These are phyloP conservation scores for Sitta europaea DNA, from an alignment of 2,113 vertebrate species.

Conservation along the genomic window DNA sequence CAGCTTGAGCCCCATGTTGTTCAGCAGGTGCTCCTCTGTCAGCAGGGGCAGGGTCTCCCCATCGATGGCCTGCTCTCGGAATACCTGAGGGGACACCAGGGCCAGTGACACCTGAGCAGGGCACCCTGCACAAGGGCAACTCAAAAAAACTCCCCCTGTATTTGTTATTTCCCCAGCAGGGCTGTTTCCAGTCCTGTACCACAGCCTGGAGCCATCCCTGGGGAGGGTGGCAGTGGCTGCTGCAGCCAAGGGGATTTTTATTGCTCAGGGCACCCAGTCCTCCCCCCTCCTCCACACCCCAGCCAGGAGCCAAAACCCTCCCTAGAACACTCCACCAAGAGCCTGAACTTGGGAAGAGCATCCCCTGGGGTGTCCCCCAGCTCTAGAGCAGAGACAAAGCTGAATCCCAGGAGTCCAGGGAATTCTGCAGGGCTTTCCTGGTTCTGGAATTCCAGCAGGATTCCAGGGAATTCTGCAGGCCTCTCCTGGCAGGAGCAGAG, in stretches of 20 bases:
- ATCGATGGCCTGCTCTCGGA: constrained; percentile 95
- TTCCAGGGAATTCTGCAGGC: no score
- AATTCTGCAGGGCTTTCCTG: neutral
- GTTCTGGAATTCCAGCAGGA: no score
- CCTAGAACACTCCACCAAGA: neutral
- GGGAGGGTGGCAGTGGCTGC: neutral
- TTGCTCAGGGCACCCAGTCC: neutral
- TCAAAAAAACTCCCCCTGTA: accelerated
- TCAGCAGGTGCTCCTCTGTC: constrained; percentile 94
- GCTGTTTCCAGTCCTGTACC: accelerated
- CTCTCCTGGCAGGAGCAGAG: no score
- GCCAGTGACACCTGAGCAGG: accelerated
- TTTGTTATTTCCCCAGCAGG: neutral
- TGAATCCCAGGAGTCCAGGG: neutral
- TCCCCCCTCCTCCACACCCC: neutral
- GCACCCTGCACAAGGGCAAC: accelerated
- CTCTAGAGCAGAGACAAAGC: neutral
- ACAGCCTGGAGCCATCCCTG: neutral
- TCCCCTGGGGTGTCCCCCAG: neutral
- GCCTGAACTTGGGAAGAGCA: neutral
- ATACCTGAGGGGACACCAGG: constrained; percentile 76
- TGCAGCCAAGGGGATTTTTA: neutral
- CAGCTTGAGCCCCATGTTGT: constrained; percentile 94
- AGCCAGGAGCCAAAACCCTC: neutral
- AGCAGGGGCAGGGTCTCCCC: constrained; percentile 94